phyloP scores from a whole-genome alignment of 1,140 invertebrate species.

The Propsilocerus akamusi region DNA sequence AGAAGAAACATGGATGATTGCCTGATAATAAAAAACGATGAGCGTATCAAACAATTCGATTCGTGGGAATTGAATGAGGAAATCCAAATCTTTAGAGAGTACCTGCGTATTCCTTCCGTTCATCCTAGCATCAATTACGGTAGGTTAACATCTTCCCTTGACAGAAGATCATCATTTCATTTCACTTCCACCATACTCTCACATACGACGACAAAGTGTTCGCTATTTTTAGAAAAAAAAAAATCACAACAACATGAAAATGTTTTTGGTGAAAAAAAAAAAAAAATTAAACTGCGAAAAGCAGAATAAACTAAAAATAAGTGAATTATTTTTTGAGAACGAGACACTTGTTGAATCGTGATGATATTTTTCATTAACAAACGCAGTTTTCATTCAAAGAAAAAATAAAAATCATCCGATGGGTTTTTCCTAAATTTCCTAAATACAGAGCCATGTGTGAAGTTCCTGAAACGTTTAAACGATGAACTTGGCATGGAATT shows the following conservation, averaged over 20 bases:
- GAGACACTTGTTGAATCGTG: not conserved
- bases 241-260: not conserved
- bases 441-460: slow-evolving; percentile 23
- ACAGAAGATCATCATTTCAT: no score
- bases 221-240: not conserved
- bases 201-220: not conserved
- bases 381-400: not conserved
- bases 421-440: not conserved
- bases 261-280: not conserved
- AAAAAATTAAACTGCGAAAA: not conserved
- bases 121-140: slow-evolving; percentile 64
- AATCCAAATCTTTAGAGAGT: slow-evolving; percentile 53
- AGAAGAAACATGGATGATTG: not conserved
- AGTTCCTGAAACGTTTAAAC: slow-evolving; percentile 45
- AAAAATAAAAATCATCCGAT: not conserved
- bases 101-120: slow-evolving; percentile 52
- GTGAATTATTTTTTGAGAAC: not conserved
- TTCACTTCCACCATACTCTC: no score
- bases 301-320: no score
- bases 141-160: no score
- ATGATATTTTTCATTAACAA: not conserved
- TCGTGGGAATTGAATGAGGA: slow-evolving; percentile 24
- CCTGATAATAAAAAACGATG: not conserved
- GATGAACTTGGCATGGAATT: slow-evolving; percentile 35
- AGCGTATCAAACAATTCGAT: not conserved